These are phyloP conservation scores for Heliconius melpomene DNA, from an alignment of 1,140 invertebrate species.

Conservation along the genomic window DNA sequence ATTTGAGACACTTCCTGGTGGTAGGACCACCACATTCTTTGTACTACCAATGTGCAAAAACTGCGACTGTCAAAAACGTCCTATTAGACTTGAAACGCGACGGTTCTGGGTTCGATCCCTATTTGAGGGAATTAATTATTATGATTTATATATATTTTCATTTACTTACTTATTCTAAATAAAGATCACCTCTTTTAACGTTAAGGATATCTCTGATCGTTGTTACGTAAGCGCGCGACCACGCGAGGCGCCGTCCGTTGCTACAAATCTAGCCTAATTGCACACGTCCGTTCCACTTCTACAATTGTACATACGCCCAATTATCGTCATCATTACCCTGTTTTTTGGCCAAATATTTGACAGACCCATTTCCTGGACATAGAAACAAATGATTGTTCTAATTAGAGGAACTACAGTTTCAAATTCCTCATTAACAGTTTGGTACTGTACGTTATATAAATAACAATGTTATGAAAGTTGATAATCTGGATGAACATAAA, in stretches of 20 bases:
- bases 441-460: no score
- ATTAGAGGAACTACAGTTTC: neutral
- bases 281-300: constrained; percentile 28
- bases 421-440: neutral
- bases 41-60: no score
- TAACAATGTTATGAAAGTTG: no score
- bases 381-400: neutral
- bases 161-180: neutral
- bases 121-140: neutral
- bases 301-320: constrained; percentile 28
- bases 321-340: constrained; percentile 26
- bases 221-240: constrained; percentile 6
- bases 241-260: constrained; percentile 17
- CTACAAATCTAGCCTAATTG: constrained; percentile 30
- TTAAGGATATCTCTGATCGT: neutral
- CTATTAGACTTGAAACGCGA: no score
- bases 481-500: no score
- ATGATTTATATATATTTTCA: neutral
- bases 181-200: no score
- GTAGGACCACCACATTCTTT: no score
- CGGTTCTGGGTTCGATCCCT: no score
- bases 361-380: constrained; percentile 21
- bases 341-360: constrained; percentile 25
- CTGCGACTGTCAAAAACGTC: no score
- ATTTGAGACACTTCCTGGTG: no score